phyloP scores from a whole-genome alignment of 2,113 vertebrate species.

The Columba livia region DNA sequence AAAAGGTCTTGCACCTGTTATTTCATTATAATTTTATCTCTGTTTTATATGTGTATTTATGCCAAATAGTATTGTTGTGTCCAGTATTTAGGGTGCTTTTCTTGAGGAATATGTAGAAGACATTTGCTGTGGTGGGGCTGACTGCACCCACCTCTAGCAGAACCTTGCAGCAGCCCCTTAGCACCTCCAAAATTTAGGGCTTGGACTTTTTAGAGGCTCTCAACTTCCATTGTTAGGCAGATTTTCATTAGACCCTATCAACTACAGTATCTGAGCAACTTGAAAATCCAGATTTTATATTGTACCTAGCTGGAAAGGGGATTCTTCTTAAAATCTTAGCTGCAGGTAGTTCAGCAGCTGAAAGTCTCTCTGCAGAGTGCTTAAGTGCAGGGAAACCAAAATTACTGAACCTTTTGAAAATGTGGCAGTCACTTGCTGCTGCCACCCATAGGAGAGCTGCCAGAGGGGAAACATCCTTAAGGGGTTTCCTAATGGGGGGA shows the following conservation, averaged over 20 bases:
- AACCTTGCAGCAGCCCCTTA: not conserved
- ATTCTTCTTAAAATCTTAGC: not conserved
- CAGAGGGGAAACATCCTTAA: not conserved
- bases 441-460: not conserved
- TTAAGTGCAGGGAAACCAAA: not conserved
- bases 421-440: not conserved
- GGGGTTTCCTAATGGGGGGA: not conserved
- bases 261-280: not conserved
- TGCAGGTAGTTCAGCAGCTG: not conserved
- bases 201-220: not conserved
- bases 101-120: not conserved
- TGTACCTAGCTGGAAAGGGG: not conserved
- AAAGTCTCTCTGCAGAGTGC: not conserved
- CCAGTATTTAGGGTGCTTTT: not conserved
- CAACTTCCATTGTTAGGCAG: not conserved
- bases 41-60: not conserved
- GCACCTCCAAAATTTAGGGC: not conserved
- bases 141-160: not conserved
- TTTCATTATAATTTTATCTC: not conserved
- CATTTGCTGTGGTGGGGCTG: not conserved
- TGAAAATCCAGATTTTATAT: not conserved
- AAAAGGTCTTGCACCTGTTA: not conserved
- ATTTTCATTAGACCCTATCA: not conserved
- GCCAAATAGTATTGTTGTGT: not conserved
- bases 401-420: not conserved